Evolutionary conservation across 2,113 vertebrate genomes (phyloP).

Genomic region (Phainopepla nitens): DNA sequence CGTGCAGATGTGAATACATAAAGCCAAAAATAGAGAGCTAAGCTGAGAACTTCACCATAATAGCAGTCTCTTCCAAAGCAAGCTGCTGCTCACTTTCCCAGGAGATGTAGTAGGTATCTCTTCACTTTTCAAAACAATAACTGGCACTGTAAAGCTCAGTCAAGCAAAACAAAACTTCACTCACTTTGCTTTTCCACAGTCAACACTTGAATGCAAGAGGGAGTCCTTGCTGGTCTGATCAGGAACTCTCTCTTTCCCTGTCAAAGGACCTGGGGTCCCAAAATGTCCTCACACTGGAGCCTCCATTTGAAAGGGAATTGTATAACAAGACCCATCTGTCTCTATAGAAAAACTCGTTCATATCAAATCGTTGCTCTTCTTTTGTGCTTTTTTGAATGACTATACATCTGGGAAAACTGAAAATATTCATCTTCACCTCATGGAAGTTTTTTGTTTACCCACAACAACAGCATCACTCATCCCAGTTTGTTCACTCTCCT

Average conservation of each 20-base stretch:
- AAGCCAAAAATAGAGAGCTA: conserved; percentile 10
- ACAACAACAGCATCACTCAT: not conserved
- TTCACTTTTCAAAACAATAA: conserved; percentile 41
- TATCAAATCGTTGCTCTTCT: not conserved
- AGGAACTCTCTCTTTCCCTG: not conserved
- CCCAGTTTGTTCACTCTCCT: not conserved
- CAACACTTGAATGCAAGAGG: not conserved
- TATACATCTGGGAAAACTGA: not conserved
- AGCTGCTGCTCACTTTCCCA: conserved; percentile 26
- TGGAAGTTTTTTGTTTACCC: not conserved
- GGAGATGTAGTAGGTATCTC: not conserved
- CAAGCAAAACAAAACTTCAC: conserved; percentile 24
- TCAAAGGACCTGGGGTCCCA: not conserved
- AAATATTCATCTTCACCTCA: not conserved
- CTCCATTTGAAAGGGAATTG: not conserved
- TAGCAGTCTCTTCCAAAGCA: not conserved
- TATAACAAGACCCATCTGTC: not conserved
- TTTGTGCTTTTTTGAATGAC: not conserved
- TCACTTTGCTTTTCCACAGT: not conserved
- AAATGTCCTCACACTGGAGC: not conserved
- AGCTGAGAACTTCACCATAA: not conserved
- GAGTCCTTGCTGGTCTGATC: not conserved
- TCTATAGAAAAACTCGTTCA: not conserved
- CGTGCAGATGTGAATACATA: not conserved
- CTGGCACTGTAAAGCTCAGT: not conserved